Evolutionary conservation across 2,113 vertebrate genomes (phyloP).

Genomic region (Laterallus jamaicensis): DNA sequence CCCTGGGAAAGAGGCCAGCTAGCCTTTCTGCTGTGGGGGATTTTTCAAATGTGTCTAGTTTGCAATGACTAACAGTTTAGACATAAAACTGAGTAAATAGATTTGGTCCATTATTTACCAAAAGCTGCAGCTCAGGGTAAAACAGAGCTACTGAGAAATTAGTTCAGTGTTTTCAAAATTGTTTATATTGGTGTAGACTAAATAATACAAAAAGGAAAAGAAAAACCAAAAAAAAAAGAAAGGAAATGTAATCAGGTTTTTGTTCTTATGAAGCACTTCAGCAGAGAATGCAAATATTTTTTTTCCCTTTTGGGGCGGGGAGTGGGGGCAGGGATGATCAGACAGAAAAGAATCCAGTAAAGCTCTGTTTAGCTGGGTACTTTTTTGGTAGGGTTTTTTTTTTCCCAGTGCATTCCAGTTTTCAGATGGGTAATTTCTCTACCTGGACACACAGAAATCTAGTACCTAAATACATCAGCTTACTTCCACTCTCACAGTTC

Average conservation of each 20-base stretch:
- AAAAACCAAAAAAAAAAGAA: background rate
- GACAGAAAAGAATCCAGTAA: background rate
- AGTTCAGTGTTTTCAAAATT: background rate
- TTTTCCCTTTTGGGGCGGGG: no score
- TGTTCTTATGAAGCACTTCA: background rate
- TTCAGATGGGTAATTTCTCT: background rate
- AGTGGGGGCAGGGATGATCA: fast-evolving
- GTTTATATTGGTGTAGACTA: background rate
- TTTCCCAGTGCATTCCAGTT: background rate
- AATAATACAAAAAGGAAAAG: background rate
- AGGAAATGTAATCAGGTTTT: background rate
- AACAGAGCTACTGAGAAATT: background rate
- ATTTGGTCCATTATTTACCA: background rate
- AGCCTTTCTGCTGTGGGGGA: background rate
- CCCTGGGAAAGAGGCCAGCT: background rate
- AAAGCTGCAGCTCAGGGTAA: background rate
- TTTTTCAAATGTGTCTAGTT: background rate
- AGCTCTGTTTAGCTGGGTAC: background rate
- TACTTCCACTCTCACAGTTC: background rate
- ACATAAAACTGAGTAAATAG: background rate
- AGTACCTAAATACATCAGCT: background rate
- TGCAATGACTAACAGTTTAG: background rate
- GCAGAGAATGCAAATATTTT: background rate
- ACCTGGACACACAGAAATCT: background rate
- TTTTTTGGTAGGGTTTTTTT: background rate